Evolutionary conservation across 2,113 vertebrate species (phyloP).

Genomic region (Hippocampus comes): DNA sequence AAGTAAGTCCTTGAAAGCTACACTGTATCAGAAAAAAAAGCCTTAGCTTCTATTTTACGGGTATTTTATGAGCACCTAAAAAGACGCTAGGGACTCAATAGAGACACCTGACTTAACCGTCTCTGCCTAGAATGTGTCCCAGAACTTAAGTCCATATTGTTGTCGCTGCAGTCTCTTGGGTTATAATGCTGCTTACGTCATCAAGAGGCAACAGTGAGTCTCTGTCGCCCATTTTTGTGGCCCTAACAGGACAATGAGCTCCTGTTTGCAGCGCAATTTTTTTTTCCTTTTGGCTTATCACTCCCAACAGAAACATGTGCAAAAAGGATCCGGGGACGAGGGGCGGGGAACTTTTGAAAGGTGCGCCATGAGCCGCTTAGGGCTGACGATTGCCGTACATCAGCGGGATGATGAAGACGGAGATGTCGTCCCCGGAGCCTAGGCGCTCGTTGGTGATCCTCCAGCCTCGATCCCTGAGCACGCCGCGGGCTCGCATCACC

Average conservation of each 20-base stretch:
- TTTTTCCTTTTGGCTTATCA: background rate
- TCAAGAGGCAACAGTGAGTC: constrained; percentile 1
- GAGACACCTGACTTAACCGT: background rate
- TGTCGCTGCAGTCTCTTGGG: background rate
- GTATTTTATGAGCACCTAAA: constrained; percentile 1
- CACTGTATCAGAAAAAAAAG: background rate
- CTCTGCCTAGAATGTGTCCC: background rate
- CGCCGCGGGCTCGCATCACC: constrained; percentile 92
- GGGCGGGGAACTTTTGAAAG: background rate
- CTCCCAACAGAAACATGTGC: background rate
- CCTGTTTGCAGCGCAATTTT: background rate
- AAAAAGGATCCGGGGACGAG: background rate
- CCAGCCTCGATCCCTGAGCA: constrained; percentile 94
- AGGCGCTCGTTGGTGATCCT: constrained; percentile 91
- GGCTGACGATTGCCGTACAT: constrained; percentile 86
- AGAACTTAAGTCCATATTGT: background rate
- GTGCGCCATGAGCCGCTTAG: constrained; percentile 38
- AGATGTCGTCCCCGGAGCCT: constrained; percentile 96
- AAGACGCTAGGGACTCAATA: background rate
- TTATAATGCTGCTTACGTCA: background rate
- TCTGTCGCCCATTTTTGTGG: background rate
- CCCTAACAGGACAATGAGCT: background rate
- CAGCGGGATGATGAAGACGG: constrained; percentile 94
- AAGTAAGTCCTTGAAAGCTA: background rate
- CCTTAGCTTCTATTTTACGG: background rate